phyloP scores from a whole-genome alignment of 2,888 invertebrate genomes.

The Phalera bucephala region DNA sequence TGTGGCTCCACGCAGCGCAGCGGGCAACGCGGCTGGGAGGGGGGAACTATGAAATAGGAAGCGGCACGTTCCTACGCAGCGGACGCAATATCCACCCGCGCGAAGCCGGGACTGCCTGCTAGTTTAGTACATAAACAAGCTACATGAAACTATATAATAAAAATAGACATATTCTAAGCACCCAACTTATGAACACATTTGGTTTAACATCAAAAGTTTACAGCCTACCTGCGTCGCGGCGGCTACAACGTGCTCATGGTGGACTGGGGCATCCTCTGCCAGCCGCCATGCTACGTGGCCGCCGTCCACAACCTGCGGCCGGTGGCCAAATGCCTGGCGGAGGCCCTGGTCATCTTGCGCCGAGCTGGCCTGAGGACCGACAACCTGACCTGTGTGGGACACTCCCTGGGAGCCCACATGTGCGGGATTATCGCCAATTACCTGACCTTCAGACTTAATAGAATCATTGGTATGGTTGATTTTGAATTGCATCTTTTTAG shows the following conservation, averaged over 20 bases:
- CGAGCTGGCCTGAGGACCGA: slow-evolving; percentile 86
- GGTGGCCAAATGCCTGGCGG: slow-evolving; percentile 87
- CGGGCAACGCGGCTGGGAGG: no score
- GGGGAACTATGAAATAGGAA: no score
- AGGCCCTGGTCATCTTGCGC: slow-evolving; percentile 84
- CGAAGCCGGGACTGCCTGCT: no score
- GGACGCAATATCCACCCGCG: no score
- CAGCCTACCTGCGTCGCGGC: slow-evolving; percentile 88
- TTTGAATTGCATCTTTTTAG: no score
- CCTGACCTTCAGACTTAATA: slow-evolving; percentile 87
- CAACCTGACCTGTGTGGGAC: slow-evolving; percentile 89
- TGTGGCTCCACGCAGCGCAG: no score
- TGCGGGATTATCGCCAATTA: slow-evolving; percentile 90
- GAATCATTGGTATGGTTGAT: slow-evolving; percentile 84
- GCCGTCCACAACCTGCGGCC: slow-evolving; percentile 89
- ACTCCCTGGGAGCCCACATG: slow-evolving; percentile 89
- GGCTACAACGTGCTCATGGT: slow-evolving; percentile 90
- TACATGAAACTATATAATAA: no score
- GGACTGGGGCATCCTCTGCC: slow-evolving; percentile 89
- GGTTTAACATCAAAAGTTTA: no score
- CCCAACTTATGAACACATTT: no score
- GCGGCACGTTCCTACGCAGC: no score
- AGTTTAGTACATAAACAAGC: no score
- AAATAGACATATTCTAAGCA: no score
- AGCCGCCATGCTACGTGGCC: slow-evolving; percentile 88